Evolutionary conservation across 2,113 vertebrate species (phyloP).

Genomic region (Mastomys coucha): DNA sequence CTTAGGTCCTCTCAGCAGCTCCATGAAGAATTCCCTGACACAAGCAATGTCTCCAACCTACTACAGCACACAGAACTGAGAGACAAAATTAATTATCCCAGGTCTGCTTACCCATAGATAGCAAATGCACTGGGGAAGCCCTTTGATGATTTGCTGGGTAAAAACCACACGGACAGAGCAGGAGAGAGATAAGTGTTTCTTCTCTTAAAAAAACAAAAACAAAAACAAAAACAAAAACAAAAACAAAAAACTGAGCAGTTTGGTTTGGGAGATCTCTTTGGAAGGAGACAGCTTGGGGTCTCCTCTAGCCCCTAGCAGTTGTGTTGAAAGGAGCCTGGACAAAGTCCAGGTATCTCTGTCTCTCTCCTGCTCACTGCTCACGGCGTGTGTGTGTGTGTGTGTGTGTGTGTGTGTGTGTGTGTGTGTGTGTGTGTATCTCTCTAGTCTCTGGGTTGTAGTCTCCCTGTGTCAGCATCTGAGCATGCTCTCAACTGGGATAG

Average conservation of each 20-base stretch:
- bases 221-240: too few relatives aligned
- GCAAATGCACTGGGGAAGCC: not conserved
- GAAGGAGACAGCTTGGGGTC: not conserved
- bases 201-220: not conserved
- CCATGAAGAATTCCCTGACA: not conserved
- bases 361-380: not conserved
- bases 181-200: constrained; percentile 19
- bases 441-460: not conserved
- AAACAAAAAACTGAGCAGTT: too few relatives aligned
- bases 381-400: not conserved
- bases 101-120: not conserved
- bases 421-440: not conserved
- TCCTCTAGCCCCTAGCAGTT: not conserved
- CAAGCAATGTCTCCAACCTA: too few relatives aligned
- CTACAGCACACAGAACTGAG: not conserved
- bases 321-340: not conserved
- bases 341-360: not conserved
- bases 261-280: too few relatives aligned
- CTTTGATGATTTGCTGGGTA: not conserved
- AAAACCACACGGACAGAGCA: not conserved
- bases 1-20: not conserved
- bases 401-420: not conserved
- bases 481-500: not conserved
- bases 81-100: not conserved
- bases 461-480: not conserved